Evolutionary conservation across 2,113 vertebrate species (phyloP), one percentile per base, ranked within the genome.

Genomic region (Turdus rufiventris): DNA sequence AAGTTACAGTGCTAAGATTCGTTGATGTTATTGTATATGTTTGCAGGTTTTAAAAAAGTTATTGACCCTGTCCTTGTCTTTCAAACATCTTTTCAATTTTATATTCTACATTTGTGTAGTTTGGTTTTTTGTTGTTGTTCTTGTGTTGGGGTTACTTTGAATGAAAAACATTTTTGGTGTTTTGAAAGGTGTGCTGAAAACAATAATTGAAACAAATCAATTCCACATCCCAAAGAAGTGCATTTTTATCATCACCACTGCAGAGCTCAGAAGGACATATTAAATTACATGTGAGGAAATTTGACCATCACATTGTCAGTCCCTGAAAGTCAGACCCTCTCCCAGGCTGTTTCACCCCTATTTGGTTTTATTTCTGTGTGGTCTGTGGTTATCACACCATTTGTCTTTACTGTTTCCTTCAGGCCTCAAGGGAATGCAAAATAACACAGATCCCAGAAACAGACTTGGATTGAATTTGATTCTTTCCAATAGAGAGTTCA

Each of bases 401-500:
- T 97, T 97, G 96, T 97, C 93, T 88, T 88, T 90, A 58, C 58
- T 6, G 5, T 60, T 66, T 82, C 87, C 53, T 91, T 67, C 42
- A 75, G 70, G 72, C 29, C 76, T 91, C 88, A 29, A 66, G 70
- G 67, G 82, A 88, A 93, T 83, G 66, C 67, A 92, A 94, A 88
- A 76, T 75, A 90, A 87, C 75, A 63, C 71, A 70, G 65, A 86
- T 93, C 34, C 16, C 72, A 91, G 88, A 86, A 96, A 84, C 1
- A 88, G 66, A 72, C 73, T 77, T 74, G 74, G 65, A 94, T 89
- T 78, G 63, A 84, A 93, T 96, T 83, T 89, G 60, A 89, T 83
- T 80, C 48, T 89, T 94, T 95, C 91, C 77, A 92, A 78, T 33
- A 70, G 79, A 78, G 53, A 73, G 71, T 96, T 94, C 91, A 96